phyloP scores from a whole-genome alignment of 2,888 invertebrate genomes.

The Bhutanitis thaidina region DNA sequence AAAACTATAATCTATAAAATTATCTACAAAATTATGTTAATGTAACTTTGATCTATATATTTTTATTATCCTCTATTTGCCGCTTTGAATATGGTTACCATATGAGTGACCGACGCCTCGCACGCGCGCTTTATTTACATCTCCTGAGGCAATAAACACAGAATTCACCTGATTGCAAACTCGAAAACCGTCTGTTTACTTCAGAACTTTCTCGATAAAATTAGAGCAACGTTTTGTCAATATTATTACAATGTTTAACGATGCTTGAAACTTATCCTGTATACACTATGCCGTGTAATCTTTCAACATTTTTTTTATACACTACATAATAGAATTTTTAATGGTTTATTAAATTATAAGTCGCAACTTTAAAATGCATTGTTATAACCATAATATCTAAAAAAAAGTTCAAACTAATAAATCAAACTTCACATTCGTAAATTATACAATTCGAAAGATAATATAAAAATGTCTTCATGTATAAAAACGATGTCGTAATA shows the following conservation, averaged over 20 bases:
- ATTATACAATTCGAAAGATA: slow-evolving; percentile 3
- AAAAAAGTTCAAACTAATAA: not conserved
- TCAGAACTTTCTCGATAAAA: not conserved
- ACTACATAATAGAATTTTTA: too few relatives aligned
- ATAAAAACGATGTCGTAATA: slow-evolving; percentile 10
- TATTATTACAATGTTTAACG: too few relatives aligned
- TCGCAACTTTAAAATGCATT: too few relatives aligned
- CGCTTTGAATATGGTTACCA: not conserved
- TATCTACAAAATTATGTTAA: too few relatives aligned
- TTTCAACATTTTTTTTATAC: too few relatives aligned
- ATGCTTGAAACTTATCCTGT: too few relatives aligned
- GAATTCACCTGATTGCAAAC: slow-evolving; percentile 15
- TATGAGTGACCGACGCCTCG: not conserved
- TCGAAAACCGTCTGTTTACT: slow-evolving; percentile 5
- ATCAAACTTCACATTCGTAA: slow-evolving; percentile 1
- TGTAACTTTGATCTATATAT: too few relatives aligned
- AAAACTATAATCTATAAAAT: too few relatives aligned
- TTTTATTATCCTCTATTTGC: not conserved
- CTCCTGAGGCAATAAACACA: slow-evolving; percentile 18
- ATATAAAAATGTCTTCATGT: slow-evolving; percentile 16
- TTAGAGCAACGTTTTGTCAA: not conserved
- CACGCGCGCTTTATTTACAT: slow-evolving; percentile 18
- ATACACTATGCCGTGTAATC: too few relatives aligned
- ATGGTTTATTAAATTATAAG: too few relatives aligned
- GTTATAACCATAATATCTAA: not conserved